Conservation (phyloP, 2,888 invertebrate genomes). For the Nineta flava region DNA sequence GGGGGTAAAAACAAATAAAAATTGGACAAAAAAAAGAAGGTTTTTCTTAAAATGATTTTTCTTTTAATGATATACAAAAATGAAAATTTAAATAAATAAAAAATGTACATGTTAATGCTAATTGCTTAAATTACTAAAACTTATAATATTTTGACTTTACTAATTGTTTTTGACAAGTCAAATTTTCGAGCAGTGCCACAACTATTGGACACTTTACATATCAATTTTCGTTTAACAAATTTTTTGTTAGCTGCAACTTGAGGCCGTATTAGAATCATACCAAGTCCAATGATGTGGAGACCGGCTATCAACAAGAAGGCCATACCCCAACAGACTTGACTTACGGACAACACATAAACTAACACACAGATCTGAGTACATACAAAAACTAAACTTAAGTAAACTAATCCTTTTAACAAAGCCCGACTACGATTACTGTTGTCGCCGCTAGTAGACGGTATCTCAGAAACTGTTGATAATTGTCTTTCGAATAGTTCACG, state of each 20-base stretch:
- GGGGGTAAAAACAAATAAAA: no score
- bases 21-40: no score
- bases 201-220: not conserved
- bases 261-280: not conserved
- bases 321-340: not conserved
- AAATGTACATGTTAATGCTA: no score
- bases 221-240: not conserved
- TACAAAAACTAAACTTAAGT: not conserved
- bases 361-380: not conserved
- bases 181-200: not conserved
- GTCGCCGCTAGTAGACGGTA: not conserved
- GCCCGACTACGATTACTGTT: not conserved
- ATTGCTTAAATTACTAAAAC: not conserved
- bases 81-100: no score
- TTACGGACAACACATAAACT: not conserved
- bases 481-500: not conserved
- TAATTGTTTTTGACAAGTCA: slow-evolving; percentile 1
- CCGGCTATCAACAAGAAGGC: not conserved
- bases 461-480: no score
- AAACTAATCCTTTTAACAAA: not conserved
- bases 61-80: no score
- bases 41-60: no score
- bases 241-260: not conserved
- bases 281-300: not conserved
- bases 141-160: not conserved